Conservation (phyloP, 2,888 invertebrate genomes). For the Leptinotarsa haldemani region DNA sequence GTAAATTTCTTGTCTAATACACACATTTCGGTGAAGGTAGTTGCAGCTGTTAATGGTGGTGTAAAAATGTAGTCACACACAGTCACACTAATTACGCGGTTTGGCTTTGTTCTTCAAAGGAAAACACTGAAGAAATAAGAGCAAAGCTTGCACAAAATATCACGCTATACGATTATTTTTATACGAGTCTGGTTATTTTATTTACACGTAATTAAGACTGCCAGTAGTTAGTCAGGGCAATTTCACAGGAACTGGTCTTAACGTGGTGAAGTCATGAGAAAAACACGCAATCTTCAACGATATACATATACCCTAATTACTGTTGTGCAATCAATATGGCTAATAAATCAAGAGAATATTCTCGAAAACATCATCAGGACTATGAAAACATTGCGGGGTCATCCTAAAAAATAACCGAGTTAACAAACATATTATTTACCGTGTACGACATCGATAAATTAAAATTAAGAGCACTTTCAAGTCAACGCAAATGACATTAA, state of each 20-base stretch:
- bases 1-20: conserved; percentile 1
- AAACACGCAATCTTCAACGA: conserved; percentile 9
- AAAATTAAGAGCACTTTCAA: conserved; percentile 37
- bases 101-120: neutral
- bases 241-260: conserved; percentile 31
- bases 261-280: neutral
- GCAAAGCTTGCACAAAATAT: conserved; percentile 37
- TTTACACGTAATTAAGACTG: conserved; percentile 35
- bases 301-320: neutral
- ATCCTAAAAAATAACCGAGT: conserved; percentile 25
- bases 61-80: neutral
- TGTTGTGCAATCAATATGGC: neutral
- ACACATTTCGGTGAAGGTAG: neutral
- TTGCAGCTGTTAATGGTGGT: conserved; percentile 4
- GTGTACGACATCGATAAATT: conserved; percentile 30
- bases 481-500: conserved; percentile 32
- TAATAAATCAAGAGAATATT: neutral
- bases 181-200: conserved; percentile 31
- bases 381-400: conserved; percentile 20
- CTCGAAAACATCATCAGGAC: neutral
- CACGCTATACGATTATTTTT: conserved; percentile 40
- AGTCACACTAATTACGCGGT: conserved; percentile 20
- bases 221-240: conserved; percentile 30
- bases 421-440: conserved; percentile 34
- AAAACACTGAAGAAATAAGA: conserved; percentile 19